phyloP scores from a whole-genome alignment of 2,113 vertebrate species.

The Poecilia latipinna region DNA sequence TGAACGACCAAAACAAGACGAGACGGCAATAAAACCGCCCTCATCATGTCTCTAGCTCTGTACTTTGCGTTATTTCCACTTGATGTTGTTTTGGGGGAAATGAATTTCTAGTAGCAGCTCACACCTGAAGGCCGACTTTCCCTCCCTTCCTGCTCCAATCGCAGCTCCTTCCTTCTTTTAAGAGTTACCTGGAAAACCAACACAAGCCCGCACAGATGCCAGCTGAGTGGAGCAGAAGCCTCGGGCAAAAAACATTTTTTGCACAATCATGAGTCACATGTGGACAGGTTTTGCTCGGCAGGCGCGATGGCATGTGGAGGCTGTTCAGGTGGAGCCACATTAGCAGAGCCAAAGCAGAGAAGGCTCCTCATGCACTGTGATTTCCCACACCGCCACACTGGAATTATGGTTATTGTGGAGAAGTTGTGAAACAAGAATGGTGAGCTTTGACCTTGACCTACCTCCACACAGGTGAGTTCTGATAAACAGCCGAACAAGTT shows the following conservation, averaged over 20 bases:
- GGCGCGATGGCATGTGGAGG: conserved; percentile 29
- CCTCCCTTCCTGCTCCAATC: neutral
- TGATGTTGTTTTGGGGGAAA: neutral
- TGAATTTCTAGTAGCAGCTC: neutral
- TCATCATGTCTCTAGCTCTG: neutral
- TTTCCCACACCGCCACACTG: neutral
- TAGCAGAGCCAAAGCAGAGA: neutral
- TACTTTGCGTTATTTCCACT: neutral
- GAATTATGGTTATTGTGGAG: conserved; percentile 11
- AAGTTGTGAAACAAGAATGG: conserved; percentile 14
- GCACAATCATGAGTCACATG: conserved; percentile 43
- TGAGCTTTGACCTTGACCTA: conserved; percentile 24
- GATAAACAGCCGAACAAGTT: neutral
- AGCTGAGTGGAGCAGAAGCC: neutral
- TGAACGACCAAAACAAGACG: neutral
- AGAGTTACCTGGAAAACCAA: neutral
- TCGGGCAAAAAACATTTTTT: neutral
- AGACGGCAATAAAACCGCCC: neutral
- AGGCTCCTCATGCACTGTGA: neutral
- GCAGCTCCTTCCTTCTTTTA: conserved; percentile 35
- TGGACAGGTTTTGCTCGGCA: conserved; percentile 24
- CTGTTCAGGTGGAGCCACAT: neutral
- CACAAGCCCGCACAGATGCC: conserved; percentile 9
- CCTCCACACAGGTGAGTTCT: conserved; percentile 47
- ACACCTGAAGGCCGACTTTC: neutral